A percentile compares a stretch with the other conserved stretches of the same genome.
These are phyloP conservation scores for Eolophus roseicapilla DNA, from an alignment of 2,113 vertebrate genomes.

Conservation along the genomic window DNA sequence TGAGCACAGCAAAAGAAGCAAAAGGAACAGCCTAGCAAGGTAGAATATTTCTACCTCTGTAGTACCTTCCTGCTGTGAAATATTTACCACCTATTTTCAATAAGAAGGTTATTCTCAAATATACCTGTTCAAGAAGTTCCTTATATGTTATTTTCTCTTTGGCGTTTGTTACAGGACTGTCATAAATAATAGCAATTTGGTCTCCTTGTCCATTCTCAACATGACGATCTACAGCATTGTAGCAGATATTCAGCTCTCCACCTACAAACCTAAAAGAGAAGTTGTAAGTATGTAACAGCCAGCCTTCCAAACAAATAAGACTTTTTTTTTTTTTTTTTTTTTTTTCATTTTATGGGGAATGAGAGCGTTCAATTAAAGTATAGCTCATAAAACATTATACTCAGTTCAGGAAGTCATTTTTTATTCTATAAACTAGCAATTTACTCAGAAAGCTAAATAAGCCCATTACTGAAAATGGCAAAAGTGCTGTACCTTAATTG, in stretches of 20 bases:
- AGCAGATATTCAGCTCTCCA: slow-evolving; percentile 92
- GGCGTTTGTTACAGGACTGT: slow-evolving; percentile 90
- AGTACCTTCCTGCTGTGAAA: not conserved
- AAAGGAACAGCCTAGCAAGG: not conserved
- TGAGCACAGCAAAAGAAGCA: not conserved
- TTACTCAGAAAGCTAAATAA: not conserved
- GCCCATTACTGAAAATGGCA: not conserved
- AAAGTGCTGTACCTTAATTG: not conserved
- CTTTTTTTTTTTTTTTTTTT: not conserved
- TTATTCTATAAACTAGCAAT: not conserved
- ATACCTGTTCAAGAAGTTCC: slow-evolving; percentile 87
- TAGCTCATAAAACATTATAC: not conserved
- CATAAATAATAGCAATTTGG: slow-evolving; percentile 89
- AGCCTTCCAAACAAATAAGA: not conserved
- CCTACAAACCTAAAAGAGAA: slow-evolving; percentile 86
- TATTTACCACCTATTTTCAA: not conserved
- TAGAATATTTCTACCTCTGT: not conserved
- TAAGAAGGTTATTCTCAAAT: not conserved
- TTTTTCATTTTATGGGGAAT: not conserved
- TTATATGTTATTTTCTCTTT: slow-evolving; percentile 86
- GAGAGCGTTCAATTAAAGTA: not conserved
- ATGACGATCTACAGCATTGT: slow-evolving; percentile 93
- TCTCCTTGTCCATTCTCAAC: slow-evolving; percentile 86
- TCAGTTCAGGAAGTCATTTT: not conserved
- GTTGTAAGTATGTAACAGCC: not conserved